A percentile compares a stretch with the other conserved stretches of the same genome.
phyloP scores from a whole-genome alignment of 2,113 vertebrate species.

The Zingel zingel region DNA sequence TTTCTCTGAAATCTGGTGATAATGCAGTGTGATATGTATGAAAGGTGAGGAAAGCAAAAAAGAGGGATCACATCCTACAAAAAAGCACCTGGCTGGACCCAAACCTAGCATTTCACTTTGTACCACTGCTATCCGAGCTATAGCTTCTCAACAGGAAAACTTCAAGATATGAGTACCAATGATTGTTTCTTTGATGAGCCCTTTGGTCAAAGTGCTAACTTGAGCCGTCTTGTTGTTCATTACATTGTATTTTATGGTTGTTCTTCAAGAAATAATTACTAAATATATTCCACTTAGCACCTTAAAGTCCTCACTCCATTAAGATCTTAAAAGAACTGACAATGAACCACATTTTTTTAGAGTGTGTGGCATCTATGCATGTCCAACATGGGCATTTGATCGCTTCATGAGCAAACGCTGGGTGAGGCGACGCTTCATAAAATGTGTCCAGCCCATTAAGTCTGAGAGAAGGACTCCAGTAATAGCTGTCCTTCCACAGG shows the following conservation, averaged over 20 bases:
- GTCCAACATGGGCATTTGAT: constrained; percentile 49
- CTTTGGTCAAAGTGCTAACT: constrained; percentile 3
- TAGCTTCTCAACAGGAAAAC: constrained; percentile 9
- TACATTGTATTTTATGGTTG: neutral
- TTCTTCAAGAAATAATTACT: neutral
- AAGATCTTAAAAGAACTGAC: neutral
- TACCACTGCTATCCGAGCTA: neutral
- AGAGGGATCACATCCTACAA: neutral
- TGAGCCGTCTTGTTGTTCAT: neutral
- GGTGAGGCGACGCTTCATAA: constrained; percentile 67
- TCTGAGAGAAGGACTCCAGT: constrained; percentile 50
- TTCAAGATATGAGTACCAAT: neutral
- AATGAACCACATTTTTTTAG: neutral
- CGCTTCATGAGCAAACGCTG: constrained; percentile 49
- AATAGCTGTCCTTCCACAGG: constrained; percentile 61
- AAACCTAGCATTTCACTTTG: constrained; percentile 1
- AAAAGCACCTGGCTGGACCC: neutral
- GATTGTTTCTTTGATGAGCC: neutral
- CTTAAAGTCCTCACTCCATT: neutral
- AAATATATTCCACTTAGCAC: neutral
- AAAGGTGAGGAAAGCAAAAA: neutral
- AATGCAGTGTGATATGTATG: neutral
- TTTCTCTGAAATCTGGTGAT: neutral
- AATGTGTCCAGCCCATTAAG: constrained; percentile 66
- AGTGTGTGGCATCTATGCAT: constrained; percentile 32